Conservation (phyloP, 92 coral and sea anemone species). For the Epizoanthus scotinus region DNA sequence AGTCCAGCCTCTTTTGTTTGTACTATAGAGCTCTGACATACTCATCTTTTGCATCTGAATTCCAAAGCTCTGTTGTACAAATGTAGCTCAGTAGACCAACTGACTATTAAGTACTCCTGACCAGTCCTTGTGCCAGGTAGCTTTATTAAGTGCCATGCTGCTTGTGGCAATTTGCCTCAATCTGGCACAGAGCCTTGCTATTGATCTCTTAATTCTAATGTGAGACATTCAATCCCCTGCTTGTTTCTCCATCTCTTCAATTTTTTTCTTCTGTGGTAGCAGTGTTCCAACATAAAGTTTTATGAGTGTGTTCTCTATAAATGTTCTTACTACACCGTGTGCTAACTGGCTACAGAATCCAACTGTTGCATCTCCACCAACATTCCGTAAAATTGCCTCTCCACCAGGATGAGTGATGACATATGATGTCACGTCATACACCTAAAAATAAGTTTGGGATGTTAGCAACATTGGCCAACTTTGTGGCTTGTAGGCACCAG, state of each 20-base stretch:
- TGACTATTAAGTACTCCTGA: too few relatives aligned
- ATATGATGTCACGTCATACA: slow-evolving; percentile 73
- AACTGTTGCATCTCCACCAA: slow-evolving; percentile 67
- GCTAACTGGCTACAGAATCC: slow-evolving; percentile 71
- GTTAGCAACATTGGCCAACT: neutral
- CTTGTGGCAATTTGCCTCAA: neutral
- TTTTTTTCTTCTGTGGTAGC: slow-evolving; percentile 20
- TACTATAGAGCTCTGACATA: too few relatives aligned
- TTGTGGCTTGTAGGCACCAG: too few relatives aligned
- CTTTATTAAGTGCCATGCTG: too few relatives aligned
- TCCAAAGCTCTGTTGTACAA: too few relatives aligned
- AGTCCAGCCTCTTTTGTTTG: too few relatives aligned
- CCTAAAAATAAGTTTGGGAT: slow-evolving; percentile 43
- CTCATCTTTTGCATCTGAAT: too few relatives aligned
- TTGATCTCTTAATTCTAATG: too few relatives aligned
- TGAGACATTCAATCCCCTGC: neutral
- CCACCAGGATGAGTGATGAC: slow-evolving; percentile 79
- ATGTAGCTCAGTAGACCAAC: too few relatives aligned
- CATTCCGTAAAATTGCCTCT: slow-evolving; percentile 69
- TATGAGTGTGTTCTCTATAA: slow-evolving; percentile 58
- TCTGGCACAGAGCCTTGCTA: neutral
- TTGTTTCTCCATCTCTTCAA: slow-evolving; percentile 11
- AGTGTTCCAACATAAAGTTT: slow-evolving; percentile 61
- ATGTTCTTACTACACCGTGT: slow-evolving; percentile 68
- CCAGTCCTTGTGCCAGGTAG: too few relatives aligned